Percentiles rank a stretch among this genome's conserved stretches.
Conservation (phyloP, 2,113 vertebrate species). For the Hippoglossus stenolepis region DNA sequence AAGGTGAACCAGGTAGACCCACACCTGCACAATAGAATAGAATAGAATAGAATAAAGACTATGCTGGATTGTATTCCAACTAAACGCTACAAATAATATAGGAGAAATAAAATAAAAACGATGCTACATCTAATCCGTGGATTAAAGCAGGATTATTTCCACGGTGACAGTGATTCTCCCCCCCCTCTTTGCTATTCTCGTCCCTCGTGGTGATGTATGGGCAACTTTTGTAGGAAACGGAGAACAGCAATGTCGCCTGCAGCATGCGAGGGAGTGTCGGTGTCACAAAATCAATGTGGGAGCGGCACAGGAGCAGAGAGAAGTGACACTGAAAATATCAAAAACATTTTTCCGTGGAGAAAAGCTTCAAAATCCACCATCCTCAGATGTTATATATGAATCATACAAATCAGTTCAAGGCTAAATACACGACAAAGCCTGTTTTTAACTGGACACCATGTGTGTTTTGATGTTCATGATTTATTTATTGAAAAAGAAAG, state of each 20-base stretch:
- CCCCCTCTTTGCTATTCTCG: conserved; percentile 6
- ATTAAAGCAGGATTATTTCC: neutral
- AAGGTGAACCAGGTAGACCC: conserved; percentile 67
- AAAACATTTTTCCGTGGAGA: neutral
- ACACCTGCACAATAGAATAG: conserved; percentile 9
- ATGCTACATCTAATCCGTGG: neutral
- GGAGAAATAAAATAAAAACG: neutral
- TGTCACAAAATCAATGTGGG: conserved; percentile 64
- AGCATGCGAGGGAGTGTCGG: conserved; percentile 49
- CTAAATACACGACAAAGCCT: neutral
- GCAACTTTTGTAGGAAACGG: conserved; percentile 50
- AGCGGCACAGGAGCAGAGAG: conserved; percentile 8
- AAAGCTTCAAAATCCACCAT: neutral
- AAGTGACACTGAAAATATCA: conserved; percentile 28
- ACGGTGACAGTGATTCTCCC: neutral
- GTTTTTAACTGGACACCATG: neutral
- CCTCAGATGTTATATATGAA: neutral
- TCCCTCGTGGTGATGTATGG: conserved; percentile 49
- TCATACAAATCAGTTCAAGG: neutral
- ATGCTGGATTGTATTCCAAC: neutral
- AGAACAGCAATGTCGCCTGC: conserved; percentile 48
- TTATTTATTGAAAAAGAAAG: neutral
- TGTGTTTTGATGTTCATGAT: neutral
- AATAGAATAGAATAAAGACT: neutral
- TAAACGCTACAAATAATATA: neutral